Conservation (phyloP, 2,113 vertebrate genomes). For the Myocastor coypus region DNA sequence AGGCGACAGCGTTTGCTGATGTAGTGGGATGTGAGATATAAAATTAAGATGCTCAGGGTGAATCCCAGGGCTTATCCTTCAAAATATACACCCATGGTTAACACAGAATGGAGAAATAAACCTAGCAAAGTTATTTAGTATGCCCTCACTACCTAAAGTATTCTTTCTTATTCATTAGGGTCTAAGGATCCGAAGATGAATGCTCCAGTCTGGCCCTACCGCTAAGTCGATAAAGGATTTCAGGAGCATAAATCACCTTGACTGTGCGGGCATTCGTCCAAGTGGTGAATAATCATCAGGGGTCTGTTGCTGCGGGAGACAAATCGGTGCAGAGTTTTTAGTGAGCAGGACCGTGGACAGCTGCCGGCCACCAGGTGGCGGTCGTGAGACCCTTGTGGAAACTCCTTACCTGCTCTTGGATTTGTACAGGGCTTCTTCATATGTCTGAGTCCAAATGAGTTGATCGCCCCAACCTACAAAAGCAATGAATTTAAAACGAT, state of each 20-base stretch:
- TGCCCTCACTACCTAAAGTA: background rate
- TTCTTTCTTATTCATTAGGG: background rate
- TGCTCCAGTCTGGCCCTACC: background rate
- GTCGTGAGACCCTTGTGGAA: background rate
- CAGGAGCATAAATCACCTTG: constrained; percentile 86
- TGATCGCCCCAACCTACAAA: constrained; percentile 96
- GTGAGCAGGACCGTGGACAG: background rate
- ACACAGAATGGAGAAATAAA: background rate
- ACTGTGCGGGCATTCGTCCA: constrained; percentile 96
- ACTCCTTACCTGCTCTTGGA: constrained; percentile 88
- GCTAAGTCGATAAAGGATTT: background rate
- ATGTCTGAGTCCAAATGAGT: constrained; percentile 97
- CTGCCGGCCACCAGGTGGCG: constrained; percentile 68
- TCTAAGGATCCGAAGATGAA: background rate
- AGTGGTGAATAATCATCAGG: constrained; percentile 95
- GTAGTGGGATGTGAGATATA: background rate
- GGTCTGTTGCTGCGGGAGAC: constrained; percentile 92
- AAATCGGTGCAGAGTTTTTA: background rate
- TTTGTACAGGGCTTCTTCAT: constrained; percentile 95
- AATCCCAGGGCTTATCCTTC: background rate
- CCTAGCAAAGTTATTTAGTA: constrained; percentile 1
- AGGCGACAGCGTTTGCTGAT: background rate
- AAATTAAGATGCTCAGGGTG: background rate
- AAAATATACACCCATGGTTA: background rate
- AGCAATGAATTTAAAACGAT: background rate